Base-by-base conservation (phyloP, 1,140 invertebrate species). In the Hypsibius dujardini region DNA sequence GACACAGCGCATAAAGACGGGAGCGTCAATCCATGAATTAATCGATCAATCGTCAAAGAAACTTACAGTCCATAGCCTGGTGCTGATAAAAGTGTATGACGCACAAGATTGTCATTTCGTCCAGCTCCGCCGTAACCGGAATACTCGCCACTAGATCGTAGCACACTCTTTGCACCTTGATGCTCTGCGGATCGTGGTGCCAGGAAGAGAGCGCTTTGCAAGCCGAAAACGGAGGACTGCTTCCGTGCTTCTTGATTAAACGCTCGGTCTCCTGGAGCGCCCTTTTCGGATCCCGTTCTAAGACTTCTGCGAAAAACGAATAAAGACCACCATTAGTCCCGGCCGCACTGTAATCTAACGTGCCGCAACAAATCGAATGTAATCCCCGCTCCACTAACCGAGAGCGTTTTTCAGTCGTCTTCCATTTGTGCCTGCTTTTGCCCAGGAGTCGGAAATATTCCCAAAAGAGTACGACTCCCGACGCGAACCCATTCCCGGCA, bases 401-500 rank as follows among this genome's bases (percentile, higher is more conserved):
- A 67, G 62, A 45, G 45, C 62, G 42, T 67, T 45, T 3, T 45
- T 12, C 42, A 67, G 62, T 7, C 62, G 62, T 3, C 42, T 12
- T 45, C 62, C 62, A 45, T 42, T 67, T 12, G 42, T 45, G 3
- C 62, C 62, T 42, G 62, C 62, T 67, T 67, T 67, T 67, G 42
- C 3, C 62, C 62, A 67, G 3, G 42, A 12, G 45, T 67, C 62
- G 62, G 12, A 42, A 12, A 67, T 15, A 42, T 42, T 67, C 12
- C 45, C 7, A 12, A 12, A 67, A 7, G 62, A 67, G 12, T 12
- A 42, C 3, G 12, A 15, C 62, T 67, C 62, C 42, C 62, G 62
- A 15, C 62, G 12, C 12, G 62, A 45, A 7, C 62, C 62, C 12
- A 67, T 7, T 67, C 62, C 62, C 12, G 12, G 3, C 62, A 67